These are phyloP conservation scores for Nasonovia ribisnigri DNA, from an alignment of 2,888 invertebrate species.

Conservation along the genomic window DNA sequence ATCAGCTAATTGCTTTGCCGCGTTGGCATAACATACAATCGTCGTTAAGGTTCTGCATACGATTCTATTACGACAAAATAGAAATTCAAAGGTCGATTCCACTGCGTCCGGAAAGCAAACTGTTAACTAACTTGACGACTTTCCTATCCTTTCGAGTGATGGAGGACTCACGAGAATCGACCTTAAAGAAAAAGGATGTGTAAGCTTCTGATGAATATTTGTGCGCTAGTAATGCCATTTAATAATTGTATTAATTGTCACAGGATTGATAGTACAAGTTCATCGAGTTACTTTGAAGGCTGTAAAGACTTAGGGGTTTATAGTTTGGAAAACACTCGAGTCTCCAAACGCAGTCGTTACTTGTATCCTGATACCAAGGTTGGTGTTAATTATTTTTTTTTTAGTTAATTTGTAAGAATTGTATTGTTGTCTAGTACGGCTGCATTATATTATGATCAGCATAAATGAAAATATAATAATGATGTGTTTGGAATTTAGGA, in stretches of 20 bases:
- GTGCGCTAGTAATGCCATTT: background rate
- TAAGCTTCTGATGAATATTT: background rate
- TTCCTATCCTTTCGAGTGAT: background rate
- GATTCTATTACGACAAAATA: background rate
- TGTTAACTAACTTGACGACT: background rate
- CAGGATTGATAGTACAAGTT: background rate
- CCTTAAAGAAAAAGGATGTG: background rate
- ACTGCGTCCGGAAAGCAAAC: background rate
- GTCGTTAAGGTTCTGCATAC: background rate
- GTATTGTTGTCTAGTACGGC: background rate
- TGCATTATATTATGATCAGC: background rate
- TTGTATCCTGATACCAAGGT: constrained; percentile 45
- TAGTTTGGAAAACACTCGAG: background rate
- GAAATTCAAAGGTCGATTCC: background rate
- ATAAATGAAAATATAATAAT: background rate
- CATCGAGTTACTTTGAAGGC: background rate
- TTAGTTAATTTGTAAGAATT: background rate
- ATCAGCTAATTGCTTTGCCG: background rate
- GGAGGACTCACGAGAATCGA: background rate
- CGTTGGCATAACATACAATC: background rate
- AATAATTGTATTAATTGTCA: background rate
- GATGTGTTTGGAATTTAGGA: background rate
- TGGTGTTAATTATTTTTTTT: background rate
- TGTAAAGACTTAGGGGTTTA: constrained; percentile 51
- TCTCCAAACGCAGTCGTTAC: constrained; percentile 42